A percentile compares a stretch with the other conserved stretches of the same genome.
These are phyloP conservation scores for Sphyrna mokarran DNA, from an alignment of 2,113 vertebrate species.

Conservation along the genomic window DNA sequence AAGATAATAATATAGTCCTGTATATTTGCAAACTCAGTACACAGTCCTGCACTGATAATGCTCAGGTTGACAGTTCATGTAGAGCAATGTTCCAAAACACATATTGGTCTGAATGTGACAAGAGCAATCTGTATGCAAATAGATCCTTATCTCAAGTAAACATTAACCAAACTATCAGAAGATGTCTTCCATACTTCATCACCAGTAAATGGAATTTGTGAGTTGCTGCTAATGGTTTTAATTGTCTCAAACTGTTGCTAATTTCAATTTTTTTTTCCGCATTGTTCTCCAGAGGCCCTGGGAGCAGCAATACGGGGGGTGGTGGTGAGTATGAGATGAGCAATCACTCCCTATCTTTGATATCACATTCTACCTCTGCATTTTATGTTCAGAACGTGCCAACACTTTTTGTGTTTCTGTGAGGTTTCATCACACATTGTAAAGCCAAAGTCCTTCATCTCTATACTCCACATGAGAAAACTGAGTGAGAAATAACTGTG, in stretches of 20 bases:
- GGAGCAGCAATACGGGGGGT: background rate
- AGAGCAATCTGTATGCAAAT: background rate
- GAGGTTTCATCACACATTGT: background rate
- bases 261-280: background rate
- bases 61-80: background rate
- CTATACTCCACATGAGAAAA: background rate
- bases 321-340: background rate
- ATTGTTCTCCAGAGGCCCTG: background rate
- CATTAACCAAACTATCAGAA: background rate
- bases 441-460: background rate
- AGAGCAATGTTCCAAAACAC: background rate
- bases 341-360: background rate
- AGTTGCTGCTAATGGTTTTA: background rate
- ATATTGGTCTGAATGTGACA: background rate
- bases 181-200: background rate
- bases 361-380: background rate
- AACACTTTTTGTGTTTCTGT: background rate
- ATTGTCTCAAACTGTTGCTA: background rate
- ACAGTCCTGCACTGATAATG: too few species aligned
- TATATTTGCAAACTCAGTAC: background rate
- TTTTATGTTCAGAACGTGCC: background rate
- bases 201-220: background rate
- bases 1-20: background rate
- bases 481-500: too few species aligned
- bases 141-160: background rate